Evolutionary conservation across 2,888 invertebrate species (phyloP).

Genomic region (Trissolcus brochymenae): DNA sequence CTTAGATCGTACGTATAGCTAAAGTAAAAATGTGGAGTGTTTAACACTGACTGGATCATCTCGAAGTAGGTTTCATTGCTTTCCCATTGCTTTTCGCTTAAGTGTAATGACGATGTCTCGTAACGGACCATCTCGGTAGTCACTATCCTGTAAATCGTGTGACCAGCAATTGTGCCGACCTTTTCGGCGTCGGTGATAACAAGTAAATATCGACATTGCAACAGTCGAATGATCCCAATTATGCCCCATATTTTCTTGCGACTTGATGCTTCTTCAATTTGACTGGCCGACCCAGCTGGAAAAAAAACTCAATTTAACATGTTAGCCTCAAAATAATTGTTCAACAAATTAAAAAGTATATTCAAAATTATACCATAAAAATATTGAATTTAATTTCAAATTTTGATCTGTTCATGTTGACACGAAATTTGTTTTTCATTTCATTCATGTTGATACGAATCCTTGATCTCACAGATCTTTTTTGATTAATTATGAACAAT

Average conservation of each 20-base stretch:
- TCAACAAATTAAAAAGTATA: too few relatives aligned
- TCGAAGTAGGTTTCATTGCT: conserved; percentile 90
- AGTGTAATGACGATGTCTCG: conserved; percentile 88
- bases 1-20: conserved; percentile 96
- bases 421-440: too few relatives aligned
- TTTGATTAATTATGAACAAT: conserved; percentile 32
- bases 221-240: conserved; percentile 88
- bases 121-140: conserved; percentile 92
- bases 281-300: conserved; percentile 76
- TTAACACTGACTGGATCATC: conserved; percentile 89
- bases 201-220: conserved; percentile 91
- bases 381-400: too few relatives aligned
- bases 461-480: conserved; percentile 32
- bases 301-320: conserved; percentile 8
- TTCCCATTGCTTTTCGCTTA: conserved; percentile 88
- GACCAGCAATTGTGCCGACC: conserved; percentile 88
- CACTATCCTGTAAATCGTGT: conserved; percentile 87
- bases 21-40: conserved; percentile 93
- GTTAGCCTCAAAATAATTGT: too few relatives aligned
- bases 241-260: conserved; percentile 90
- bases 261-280: conserved; percentile 81
- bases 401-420: too few relatives aligned
- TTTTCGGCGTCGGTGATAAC: conserved; percentile 90
- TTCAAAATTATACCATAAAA: too few relatives aligned
- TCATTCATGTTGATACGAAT: neutral